These are phyloP conservation scores for Chaetops frenatus DNA, from an alignment of 2,113 vertebrate species.

Conservation along the genomic window DNA sequence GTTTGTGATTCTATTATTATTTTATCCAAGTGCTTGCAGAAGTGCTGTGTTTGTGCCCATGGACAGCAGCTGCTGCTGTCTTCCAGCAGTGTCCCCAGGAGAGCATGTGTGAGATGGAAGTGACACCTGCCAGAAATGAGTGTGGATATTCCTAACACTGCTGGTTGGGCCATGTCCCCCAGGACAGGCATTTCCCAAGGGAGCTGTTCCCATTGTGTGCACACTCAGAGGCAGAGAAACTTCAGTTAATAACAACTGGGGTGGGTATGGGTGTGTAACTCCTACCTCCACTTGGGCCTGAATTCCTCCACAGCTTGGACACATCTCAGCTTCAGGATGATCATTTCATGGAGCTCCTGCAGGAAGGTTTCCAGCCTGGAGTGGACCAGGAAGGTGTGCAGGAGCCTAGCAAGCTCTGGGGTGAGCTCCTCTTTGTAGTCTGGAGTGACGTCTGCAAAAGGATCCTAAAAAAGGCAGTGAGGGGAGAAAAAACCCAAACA, in stretches of 20 bases:
- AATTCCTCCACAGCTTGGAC: conserved; percentile 57
- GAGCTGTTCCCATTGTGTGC: neutral
- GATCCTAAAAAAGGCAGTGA: conserved; percentile 74
- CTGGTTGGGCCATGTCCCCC: neutral
- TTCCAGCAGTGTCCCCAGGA: neutral
- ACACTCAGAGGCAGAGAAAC: neutral
- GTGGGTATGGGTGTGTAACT: neutral
- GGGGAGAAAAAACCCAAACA: neutral
- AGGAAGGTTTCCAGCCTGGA: conserved; percentile 79
- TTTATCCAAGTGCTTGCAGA: neutral
- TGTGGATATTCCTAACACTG: rapidly evolving
- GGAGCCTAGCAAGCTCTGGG: conserved; percentile 55
- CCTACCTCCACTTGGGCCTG: conserved; percentile 81
- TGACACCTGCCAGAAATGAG: neutral
- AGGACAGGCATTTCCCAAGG: rapidly evolving
- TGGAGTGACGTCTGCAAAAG: conserved; percentile 74
- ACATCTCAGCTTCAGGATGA: conserved; percentile 76
- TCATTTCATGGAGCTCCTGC: conserved; percentile 89
- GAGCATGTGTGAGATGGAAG: neutral
- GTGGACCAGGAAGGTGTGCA: conserved; percentile 78
- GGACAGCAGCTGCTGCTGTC: neutral
- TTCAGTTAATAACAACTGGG: neutral
- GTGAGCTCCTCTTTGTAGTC: conserved; percentile 73
- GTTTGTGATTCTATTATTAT: neutral
- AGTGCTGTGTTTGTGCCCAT: neutral